These are phyloP conservation scores for Sus cebifrons DNA, from an alignment of 2,797 vertebrate genomes.

Conservation along the genomic window DNA sequence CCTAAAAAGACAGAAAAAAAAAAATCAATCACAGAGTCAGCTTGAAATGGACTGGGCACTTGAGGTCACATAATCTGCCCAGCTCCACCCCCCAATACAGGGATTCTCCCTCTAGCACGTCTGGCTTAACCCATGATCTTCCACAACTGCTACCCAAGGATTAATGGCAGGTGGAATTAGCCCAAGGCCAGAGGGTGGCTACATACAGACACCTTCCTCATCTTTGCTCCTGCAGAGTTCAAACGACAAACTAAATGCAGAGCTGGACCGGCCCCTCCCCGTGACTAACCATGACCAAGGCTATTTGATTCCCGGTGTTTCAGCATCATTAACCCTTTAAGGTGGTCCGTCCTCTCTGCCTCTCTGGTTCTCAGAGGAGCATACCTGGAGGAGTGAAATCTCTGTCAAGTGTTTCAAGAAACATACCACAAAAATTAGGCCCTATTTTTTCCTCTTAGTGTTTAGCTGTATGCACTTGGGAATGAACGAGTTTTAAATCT, in stretches of 20 bases:
- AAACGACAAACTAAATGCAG: neutral
- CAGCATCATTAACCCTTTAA: slow-evolving; percentile 23
- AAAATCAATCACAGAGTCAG: neutral
- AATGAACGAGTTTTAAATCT: neutral
- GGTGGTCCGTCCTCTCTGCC: neutral
- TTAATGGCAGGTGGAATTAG: neutral
- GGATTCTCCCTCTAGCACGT: neutral
- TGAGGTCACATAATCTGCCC: neutral
- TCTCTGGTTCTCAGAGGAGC: neutral
- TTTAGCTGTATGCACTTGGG: neutral
- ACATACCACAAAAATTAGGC: neutral
- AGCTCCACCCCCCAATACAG: no score
- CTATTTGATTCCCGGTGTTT: neutral
- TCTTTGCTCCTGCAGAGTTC: slow-evolving; percentile 22
- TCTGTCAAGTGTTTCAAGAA: neutral
- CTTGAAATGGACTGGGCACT: neutral
- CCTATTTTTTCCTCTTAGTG: neutral
- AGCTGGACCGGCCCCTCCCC: neutral
- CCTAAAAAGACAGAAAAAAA: no score
- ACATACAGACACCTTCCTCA: neutral
- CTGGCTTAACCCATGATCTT: slow-evolving; percentile 7
- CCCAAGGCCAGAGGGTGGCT: neutral
- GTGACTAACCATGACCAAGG: slow-evolving; percentile 6
- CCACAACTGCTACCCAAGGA: neutral
- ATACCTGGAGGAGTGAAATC: neutral